Evolutionary conservation across 2,113 vertebrate genomes (phyloP).

Genomic region (Ahaetulla prasina): DNA sequence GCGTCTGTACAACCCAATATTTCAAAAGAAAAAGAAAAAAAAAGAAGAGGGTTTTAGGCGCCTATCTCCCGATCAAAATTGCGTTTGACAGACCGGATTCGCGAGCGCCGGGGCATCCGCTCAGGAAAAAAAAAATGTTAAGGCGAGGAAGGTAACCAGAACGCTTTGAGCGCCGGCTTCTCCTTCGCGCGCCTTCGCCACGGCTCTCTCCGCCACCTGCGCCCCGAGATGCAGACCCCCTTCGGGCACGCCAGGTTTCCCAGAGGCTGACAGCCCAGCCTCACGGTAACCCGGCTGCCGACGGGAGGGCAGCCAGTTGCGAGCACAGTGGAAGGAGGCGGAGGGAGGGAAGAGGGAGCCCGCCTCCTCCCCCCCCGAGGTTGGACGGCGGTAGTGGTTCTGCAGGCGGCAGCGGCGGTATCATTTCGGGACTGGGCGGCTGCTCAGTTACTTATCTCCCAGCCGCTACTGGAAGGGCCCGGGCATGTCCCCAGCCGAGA

Average conservation of each 20-base stretch:
- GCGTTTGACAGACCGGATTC: not conserved
- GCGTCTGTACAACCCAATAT: not conserved
- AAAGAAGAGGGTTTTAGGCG: not conserved
- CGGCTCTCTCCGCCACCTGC: not conserved
- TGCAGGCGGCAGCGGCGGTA: slow-evolving; percentile 7
- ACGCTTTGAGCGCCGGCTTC: not conserved
- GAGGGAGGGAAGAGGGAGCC: not conserved
- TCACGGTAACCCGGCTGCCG: not conserved
- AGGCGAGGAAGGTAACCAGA: not conserved
- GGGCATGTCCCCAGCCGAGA: not conserved
- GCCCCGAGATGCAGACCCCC: not conserved
- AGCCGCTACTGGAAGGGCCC: not conserved
- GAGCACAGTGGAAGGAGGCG: not conserved
- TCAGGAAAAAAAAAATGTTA: not conserved
- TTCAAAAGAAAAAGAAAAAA: not conserved
- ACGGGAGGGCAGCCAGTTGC: not conserved
- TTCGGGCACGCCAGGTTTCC: not conserved
- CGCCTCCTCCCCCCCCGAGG: not conserved
- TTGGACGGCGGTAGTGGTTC: not conserved
- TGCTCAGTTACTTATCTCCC: not conserved
- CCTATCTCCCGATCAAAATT: not conserved
- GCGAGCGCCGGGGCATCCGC: not conserved
- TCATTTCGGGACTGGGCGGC: slow-evolving; percentile 1
- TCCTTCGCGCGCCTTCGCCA: not conserved
- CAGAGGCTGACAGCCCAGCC: too few relatives aligned